Evolutionary conservation across 2,888 invertebrate genomes (phyloP).

Genomic region (Aspidapion aeneum): DNA sequence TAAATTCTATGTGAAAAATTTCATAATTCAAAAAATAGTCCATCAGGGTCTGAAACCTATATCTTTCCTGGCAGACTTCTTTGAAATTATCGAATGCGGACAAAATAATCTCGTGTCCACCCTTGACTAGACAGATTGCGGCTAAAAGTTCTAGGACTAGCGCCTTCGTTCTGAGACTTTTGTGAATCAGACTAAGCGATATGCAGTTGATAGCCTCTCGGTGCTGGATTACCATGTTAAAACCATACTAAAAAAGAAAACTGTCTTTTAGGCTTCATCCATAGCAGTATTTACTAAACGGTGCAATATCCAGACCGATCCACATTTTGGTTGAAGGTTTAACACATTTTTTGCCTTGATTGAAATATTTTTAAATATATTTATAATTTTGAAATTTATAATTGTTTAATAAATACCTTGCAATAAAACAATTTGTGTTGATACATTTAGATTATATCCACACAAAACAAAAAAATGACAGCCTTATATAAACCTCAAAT

Average conservation of each 20-base stretch:
- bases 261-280: too few species aligned
- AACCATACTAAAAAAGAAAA: slow-evolving; percentile 77
- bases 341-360: too few species aligned
- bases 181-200: slow-evolving; percentile 93
- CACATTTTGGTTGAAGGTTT: too few species aligned
- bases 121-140: slow-evolving; percentile 97
- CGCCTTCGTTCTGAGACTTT: slow-evolving; percentile 95
- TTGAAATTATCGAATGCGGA: slow-evolving; percentile 98
- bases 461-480: too few species aligned
- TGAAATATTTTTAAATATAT: too few species aligned
- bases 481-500: too few species aligned
- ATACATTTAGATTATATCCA: too few species aligned
- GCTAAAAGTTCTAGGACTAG: slow-evolving; percentile 94
- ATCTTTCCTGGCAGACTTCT: slow-evolving; percentile 81
- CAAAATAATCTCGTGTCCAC: slow-evolving; percentile 97
- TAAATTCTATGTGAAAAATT: slow-evolving; percentile 96
- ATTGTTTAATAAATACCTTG: too few species aligned
- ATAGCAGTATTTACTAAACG: too few species aligned
- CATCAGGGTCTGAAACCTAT: slow-evolving; percentile 95
- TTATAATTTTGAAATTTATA: too few species aligned
- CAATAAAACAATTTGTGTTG: too few species aligned
- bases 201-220: slow-evolving; percentile 98
- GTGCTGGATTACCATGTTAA: slow-evolving; percentile 98
- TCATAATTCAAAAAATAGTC: slow-evolving; percentile 96
- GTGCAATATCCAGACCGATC: too few species aligned